Percentiles rank a stretch among this genome's conserved stretches.
These are phyloP conservation scores for Pseudocheirus occidentalis DNA, from an alignment of 2,797 vertebrate genomes.

Conservation along the genomic window DNA sequence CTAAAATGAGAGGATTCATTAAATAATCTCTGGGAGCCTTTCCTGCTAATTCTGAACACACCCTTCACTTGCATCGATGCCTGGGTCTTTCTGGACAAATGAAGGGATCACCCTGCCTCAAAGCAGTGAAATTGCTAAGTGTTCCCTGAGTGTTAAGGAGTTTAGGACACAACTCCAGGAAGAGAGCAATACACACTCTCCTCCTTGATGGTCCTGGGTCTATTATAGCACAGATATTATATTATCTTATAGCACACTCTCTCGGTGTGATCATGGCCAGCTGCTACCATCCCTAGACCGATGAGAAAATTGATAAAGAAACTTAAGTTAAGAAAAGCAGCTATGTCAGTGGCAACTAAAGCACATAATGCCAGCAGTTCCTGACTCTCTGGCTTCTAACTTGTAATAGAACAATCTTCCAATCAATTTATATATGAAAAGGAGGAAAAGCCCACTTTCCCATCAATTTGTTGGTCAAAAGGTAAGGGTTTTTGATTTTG, in stretches of 20 bases:
- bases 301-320: slow-evolving; percentile 16
- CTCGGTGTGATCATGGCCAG: background rate
- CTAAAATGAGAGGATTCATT: background rate
- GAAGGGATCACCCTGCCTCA: slow-evolving; percentile 18
- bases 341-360: background rate
- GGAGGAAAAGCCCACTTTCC: background rate
- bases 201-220: background rate
- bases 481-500: background rate
- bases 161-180: background rate
- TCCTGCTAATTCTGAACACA: background rate
- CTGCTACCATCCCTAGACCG: background rate
- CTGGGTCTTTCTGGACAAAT: background rate
- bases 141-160: background rate
- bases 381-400: background rate
- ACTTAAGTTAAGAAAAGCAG: background rate
- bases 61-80: background rate
- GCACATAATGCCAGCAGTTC: background rate
- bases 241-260: background rate
- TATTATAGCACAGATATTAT: background rate
- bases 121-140: background rate
- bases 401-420: background rate
- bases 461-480: background rate
- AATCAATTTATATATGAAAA: background rate
- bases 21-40: background rate
- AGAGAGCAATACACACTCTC: background rate